Conservation (phyloP, 2,888 invertebrate genomes). For the Minunthozetes semirufus region DNA sequence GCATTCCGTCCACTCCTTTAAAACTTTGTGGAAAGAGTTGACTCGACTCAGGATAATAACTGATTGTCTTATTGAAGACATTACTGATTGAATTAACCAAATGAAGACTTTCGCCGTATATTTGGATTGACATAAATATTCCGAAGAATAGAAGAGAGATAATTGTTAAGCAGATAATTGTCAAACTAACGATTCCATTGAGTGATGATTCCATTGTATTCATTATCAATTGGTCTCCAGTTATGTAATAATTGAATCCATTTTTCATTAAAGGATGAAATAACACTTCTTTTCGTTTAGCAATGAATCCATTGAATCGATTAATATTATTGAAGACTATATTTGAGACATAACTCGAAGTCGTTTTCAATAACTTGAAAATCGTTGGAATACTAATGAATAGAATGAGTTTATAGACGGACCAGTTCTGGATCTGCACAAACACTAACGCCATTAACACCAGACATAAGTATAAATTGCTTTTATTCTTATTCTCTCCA, state of each 20-base stretch:
- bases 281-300: neutral
- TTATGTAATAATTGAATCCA: slow-evolving; percentile 17
- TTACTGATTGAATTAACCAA: slow-evolving; percentile 80
- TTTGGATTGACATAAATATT: slow-evolving; percentile 48
- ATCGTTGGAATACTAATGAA: slow-evolving; percentile 75
- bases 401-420: slow-evolving; percentile 74
- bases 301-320: neutral
- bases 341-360: slow-evolving; percentile 3
- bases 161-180: slow-evolving; percentile 20
- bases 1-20: slow-evolving; percentile 56
- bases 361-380: slow-evolving; percentile 62
- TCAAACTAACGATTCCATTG: slow-evolving; percentile 16
- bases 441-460: slow-evolving; percentile 72
- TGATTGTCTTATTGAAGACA: slow-evolving; percentile 76
- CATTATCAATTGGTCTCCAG: slow-evolving; percentile 27
- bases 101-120: slow-evolving; percentile 88
- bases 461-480: slow-evolving; percentile 48
- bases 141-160: slow-evolving; percentile 17
- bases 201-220: slow-evolving; percentile 18
- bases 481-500: slow-evolving; percentile 40
- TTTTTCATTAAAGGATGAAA: slow-evolving; percentile 14
- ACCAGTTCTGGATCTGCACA: slow-evolving; percentile 66
- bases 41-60: slow-evolving; percentile 75
- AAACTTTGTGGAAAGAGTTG: slow-evolving; percentile 75
- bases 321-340: neutral